Conservation (phyloP, 2,888 invertebrate genomes). For the Diaprepes abbreviatus region DNA sequence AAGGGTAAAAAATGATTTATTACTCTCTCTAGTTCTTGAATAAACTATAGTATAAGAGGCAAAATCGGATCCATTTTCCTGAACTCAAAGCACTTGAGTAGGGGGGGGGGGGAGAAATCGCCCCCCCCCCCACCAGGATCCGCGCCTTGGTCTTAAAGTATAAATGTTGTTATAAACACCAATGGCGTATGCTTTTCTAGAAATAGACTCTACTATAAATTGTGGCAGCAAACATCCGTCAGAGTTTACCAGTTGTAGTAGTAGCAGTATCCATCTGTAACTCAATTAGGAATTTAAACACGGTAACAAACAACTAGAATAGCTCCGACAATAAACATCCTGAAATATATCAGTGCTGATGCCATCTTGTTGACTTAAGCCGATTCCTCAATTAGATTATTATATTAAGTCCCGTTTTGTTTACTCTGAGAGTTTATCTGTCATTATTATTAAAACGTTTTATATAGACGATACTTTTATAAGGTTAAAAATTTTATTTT, state of each 20-base stretch:
- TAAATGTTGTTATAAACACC: too few relatives aligned
- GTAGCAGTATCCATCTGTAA: conserved; percentile 17
- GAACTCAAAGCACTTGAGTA: too few relatives aligned
- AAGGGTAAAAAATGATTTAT: too few relatives aligned
- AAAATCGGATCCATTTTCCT: too few relatives aligned
- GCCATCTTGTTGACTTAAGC: conserved; percentile 42
- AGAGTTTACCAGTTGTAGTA: neutral
- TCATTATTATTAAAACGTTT: conserved; percentile 9
- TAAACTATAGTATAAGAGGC: too few relatives aligned
- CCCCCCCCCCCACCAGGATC: too few relatives aligned
- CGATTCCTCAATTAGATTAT: conserved; percentile 48
- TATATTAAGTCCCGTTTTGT: conserved; percentile 40
- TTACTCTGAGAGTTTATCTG: conserved; percentile 30
- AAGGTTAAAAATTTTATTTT: too few relatives aligned
- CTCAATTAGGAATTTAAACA: conserved; percentile 35
- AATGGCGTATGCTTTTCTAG: too few relatives aligned
- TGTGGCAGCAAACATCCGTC: neutral
- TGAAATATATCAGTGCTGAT: conserved; percentile 43
- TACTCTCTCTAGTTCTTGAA: too few relatives aligned
- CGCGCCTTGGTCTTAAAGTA: too few relatives aligned
- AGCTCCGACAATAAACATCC: conserved; percentile 40
- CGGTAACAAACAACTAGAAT: conserved; percentile 30
- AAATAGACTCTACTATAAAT: neutral
- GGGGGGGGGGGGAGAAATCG: too few relatives aligned
- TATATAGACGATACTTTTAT: neutral